Evolutionary conservation across 1,140 invertebrate genomes (phyloP), one percentile per base, ranked within the genome.

Genomic region (Orchestia grillus): DNA sequence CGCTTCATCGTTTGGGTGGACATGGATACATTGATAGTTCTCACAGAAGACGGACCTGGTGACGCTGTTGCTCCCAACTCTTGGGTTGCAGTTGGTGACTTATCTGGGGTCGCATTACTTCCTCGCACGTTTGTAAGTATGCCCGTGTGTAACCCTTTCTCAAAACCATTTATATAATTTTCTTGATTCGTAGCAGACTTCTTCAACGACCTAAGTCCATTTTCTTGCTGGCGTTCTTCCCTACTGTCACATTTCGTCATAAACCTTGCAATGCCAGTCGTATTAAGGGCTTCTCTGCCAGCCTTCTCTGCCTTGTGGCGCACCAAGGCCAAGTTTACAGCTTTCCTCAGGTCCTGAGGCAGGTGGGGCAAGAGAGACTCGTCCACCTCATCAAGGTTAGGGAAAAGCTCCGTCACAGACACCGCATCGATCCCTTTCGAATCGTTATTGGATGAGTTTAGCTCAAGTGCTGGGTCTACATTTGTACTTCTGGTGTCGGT

Each of bases 381-480:
- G 97, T 98, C 97, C 92, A 98, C 97, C 45, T 98, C 96, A 96
- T 97, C 97, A 57, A 98, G 96, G 97, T 98, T 97, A 0, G 98
- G 98, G 97, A 98, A 98, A 96, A 98, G 97, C 96, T 98, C 98
- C 96, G 97, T 92, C 91, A 98, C 96, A 96, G 97, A 97, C 40
- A 97, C 96, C 36, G 90, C 45, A 95, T 53, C 57, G 16, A 23
- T 62, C 42, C 11, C 57, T 28, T 62, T 23, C 19, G 43, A 57
- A 40, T 57, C 19, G 40, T 23, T 95, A 96, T 43, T 40, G 0
- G 62, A 95, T 3, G 28, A 77, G 36, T 28, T 28, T 36, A 77
- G 11, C 28, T 77, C 62, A 77, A 36, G 11, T 36, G 62, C 62
- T 36, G 0, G 47, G 44, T 92, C 36, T 57, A 44, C n/a, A 92